Evolutionary conservation across 2,888 invertebrate genomes (phyloP).

Genomic region (Ferdinandea cuprea): DNA sequence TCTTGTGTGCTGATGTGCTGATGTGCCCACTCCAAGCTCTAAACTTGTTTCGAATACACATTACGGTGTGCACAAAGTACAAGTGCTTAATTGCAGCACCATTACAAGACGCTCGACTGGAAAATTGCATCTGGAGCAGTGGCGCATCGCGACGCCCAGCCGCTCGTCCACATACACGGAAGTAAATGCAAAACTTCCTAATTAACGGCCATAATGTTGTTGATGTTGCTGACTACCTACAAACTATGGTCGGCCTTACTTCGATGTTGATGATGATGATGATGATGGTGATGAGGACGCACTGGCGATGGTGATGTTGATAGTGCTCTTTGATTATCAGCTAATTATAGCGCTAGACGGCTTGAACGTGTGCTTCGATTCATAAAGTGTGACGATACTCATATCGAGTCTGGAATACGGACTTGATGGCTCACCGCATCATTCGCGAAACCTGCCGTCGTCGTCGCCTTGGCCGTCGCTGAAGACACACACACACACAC

Average conservation of each 20-base stretch:
- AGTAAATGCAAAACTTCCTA: conserved; percentile 73
- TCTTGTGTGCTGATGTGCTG: too few relatives aligned
- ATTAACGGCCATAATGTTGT: conserved; percentile 68
- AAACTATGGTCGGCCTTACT: neutral
- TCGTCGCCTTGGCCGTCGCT: neutral
- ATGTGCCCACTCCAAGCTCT: conserved; percentile 20
- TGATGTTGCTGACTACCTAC: conserved; percentile 53
- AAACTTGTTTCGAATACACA: conserved; percentile 64
- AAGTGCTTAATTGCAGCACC: conserved; percentile 67
- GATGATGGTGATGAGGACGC: conserved; percentile 45
- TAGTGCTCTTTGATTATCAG: conserved; percentile 72
- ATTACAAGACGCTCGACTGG: conserved; percentile 68
- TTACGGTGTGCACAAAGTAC: conserved; percentile 45
- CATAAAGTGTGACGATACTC: conserved; percentile 69
- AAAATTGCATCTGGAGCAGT: conserved; percentile 73
- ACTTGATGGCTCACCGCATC: conserved; percentile 30
- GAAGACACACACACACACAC: conserved; percentile 26
- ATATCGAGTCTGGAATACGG: conserved; percentile 32
- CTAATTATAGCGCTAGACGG: conserved; percentile 65
- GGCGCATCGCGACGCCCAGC: conserved; percentile 31
- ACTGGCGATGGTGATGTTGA: conserved; percentile 57
- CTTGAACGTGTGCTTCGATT: conserved; percentile 65
- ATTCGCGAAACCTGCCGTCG: conserved; percentile 10
- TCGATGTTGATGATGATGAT: conserved; percentile 24
- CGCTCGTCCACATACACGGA: conserved; percentile 63